Percentiles rank a stretch among this genome's conserved stretches.
phyloP scores from a whole-genome alignment of 2,888 invertebrate species.

The Agonopterix heracliana region DNA sequence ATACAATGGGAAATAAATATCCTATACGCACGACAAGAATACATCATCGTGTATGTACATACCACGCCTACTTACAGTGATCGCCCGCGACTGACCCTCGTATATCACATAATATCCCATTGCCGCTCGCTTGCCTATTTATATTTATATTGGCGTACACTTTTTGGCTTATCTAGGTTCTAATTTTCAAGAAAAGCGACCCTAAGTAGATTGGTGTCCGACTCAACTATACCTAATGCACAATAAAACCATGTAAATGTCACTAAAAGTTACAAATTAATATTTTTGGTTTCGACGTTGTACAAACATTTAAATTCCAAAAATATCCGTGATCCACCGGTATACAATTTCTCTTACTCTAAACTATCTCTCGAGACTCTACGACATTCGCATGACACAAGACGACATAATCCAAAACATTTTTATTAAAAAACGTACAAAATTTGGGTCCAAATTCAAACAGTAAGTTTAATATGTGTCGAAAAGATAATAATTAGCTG shows the following conservation, averaged over 20 bases:
- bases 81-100: conserved; percentile 8
- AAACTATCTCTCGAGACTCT: conserved; percentile 12
- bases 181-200: conserved; percentile 17
- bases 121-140: conserved; percentile 21
- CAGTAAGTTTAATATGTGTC: conserved; percentile 23
- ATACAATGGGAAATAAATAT: conserved; percentile 73
- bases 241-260: conserved; percentile 24
- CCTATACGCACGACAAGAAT: conserved; percentile 56
- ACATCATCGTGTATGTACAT: conserved; percentile 65
- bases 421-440: conserved; percentile 35
- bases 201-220: background rate
- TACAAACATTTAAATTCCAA: conserved; percentile 54
- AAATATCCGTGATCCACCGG: conserved; percentile 32
- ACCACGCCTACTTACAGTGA: conserved; percentile 30
- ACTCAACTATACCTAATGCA: background rate
- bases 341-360: conserved; percentile 9
- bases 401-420: background rate
- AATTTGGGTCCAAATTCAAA: conserved; percentile 32
- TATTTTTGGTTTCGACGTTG: conserved; percentile 63
- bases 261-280: conserved; percentile 44
- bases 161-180: conserved; percentile 66
- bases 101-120: conserved; percentile 59
- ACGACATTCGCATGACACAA: background rate
- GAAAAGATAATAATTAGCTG: conserved; percentile 21
- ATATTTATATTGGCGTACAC: conserved; percentile 47